Base-by-base conservation (phyloP, 2,888 invertebrate species). In the Buathra laborator region DNA sequence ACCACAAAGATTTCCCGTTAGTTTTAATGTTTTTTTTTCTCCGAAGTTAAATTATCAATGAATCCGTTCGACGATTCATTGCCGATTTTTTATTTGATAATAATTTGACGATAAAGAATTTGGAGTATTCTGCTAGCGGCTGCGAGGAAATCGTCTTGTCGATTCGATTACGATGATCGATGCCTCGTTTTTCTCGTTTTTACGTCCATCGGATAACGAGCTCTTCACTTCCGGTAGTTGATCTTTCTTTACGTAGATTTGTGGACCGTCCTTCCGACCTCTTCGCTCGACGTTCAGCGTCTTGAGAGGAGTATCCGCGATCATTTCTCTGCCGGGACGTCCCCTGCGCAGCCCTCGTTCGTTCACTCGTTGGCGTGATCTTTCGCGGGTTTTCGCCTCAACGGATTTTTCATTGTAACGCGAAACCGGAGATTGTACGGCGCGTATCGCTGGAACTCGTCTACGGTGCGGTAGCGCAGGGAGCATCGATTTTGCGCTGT, bases 101-200 rank as follows among this genome's bases (percentile, higher is more conserved):
- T 9, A 37, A 37, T 7, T 37, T 9, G 37, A 6, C n/a, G 12
- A 29, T n/a, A n/a, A 24, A 9, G 12, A 12, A 51, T 16, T 64
- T 7, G 12, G 12, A 32, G 16, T 16, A 48, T 48, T 59, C 10
- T 68, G 2, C 46, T 48, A 29, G 51, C n/a, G 19, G 67, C 16
- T 48, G 32, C 32, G 59, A 7, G 64, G n/a, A 76, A 82, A 59
- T 83, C 68, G 83, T 71, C 71, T 74, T 14, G 83, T 64, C n/a
- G 88, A 62, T 84, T 90, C 89, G n/a, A 92, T 92, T 9, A 91
- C 85, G 77, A 91, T 89, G 72, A 92, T 88, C 19, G 90, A 67
- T 7, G 84, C 81, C 67, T 83, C 84, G 62, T 89, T 88, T 1
- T 86, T 81, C 10, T 89, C 86, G n/a, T 68, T 56, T 48, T 71